Base-by-base conservation (phyloP, 1,140 invertebrate genomes). In the Bombus fervidus region DNA sequence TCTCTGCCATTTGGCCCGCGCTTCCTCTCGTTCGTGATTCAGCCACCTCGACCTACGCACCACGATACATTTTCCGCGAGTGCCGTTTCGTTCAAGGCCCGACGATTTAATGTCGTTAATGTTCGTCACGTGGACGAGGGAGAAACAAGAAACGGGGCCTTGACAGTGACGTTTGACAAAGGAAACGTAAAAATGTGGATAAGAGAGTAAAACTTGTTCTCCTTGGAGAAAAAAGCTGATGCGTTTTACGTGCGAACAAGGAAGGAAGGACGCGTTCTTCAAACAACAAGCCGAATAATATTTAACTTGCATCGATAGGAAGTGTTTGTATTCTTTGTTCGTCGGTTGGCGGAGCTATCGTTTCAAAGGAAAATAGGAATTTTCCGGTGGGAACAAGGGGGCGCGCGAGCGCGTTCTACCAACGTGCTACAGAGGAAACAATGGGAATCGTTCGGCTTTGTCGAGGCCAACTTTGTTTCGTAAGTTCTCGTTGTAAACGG, bases 381-480 rank as follows among this genome's bases (percentile, higher is more conserved):
- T 81, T 81, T 59, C 79, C 34, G 53, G 18, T 12, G 62, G n/a
- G 77, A 25, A 34, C 1, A 69, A 64, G 43, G 39, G 39, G 37
- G 12, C 66, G 85, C 73, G 62, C 57, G 73, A 64, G 22, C 53
- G 71, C 74, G 86, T 75, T 53, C 13, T 31, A 3, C 12, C 47
- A 53, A 53, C 62, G 78, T 39, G 31, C 25, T 74, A 76, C 28
- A 72, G 41, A 59, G 73, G 85, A 87, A 89, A 89, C 88, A 86
- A 88, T 86, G 78, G 78, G 86, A 28, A 89, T 88, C 77, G 83
- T 74, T 88, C 69, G 83, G 72, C 68, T 85, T 86, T 86, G 87
- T 88, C 87, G 73, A 64, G 64, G 47, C 22, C 79, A 89, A 88
- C 74, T 89, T 89, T 88, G 87, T 89, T 87, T 79, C 75, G 69